These are phyloP conservation scores for Henricia sp. DNA, from an alignment of 53 echinoderm and acorn worm species.

Conservation along the genomic window DNA sequence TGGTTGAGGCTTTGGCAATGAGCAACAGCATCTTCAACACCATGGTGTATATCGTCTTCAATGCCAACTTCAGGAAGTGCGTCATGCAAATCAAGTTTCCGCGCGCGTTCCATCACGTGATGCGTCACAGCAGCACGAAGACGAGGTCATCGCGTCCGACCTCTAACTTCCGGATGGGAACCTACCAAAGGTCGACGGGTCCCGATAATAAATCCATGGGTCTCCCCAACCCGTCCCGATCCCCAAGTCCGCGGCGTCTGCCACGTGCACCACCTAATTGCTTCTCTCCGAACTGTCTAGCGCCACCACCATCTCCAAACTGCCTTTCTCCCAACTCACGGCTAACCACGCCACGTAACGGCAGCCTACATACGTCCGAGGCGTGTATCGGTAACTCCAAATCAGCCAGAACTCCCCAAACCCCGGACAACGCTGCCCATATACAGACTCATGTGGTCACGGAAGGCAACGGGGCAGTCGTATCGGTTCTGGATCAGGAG, in stretches of 20 bases:
- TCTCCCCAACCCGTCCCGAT: conserved; percentile 10
- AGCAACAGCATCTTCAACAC: conserved; percentile 95
- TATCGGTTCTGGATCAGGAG: conserved; percentile 3
- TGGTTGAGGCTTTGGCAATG: conserved; percentile 95
- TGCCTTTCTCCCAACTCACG: background rate
- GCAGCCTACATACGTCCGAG: conserved; percentile 41
- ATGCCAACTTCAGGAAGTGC: conserved; percentile 89
- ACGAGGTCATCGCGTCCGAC: conserved; percentile 39
- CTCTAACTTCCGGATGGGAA: conserved; percentile 49
- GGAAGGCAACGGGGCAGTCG: conserved; percentile 11
- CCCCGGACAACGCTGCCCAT: background rate
- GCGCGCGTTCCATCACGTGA: conserved; percentile 47
- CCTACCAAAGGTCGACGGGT: conserved; percentile 37
- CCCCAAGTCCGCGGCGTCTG: background rate
- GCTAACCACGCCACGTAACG: background rate
- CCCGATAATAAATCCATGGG: conserved; percentile 43
- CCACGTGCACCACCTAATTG: background rate
- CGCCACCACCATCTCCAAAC: background rate
- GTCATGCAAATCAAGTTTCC: conserved; percentile 79
- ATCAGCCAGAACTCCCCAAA: background rate
- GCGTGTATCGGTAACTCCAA: conserved; percentile 37
- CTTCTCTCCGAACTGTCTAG: background rate
- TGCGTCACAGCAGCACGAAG: conserved; percentile 40
- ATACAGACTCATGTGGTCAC: conserved; percentile 21
- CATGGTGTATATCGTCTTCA: conserved; percentile 90